Evolutionary conservation across 2,888 invertebrate species (phyloP).

Genomic region (Monochamus alternatus): DNA sequence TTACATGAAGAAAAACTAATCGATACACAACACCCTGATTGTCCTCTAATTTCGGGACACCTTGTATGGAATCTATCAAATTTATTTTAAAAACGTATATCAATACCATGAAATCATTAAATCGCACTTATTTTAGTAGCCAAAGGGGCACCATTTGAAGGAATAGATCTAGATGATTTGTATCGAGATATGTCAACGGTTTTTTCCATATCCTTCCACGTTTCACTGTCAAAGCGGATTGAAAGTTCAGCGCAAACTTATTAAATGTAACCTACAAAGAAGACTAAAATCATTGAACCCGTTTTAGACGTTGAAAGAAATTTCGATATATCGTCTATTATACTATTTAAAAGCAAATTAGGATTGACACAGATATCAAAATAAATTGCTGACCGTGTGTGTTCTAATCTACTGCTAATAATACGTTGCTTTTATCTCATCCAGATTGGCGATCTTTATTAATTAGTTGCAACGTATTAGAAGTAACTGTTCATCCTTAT

Average conservation of each 20-base stretch:
- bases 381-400: constrained; percentile 11
- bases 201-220: too few relatives aligned
- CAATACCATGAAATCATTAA: too few relatives aligned
- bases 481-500: constrained; percentile 46
- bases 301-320: neutral
- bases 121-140: too few relatives aligned
- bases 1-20: too few relatives aligned
- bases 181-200: too few relatives aligned
- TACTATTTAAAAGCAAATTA: constrained; percentile 12
- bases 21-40: too few relatives aligned
- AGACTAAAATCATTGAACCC: neutral
- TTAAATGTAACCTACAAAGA: neutral
- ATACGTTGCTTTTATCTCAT: constrained; percentile 41
- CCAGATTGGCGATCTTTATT: constrained; percentile 45
- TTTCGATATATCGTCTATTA: neutral
- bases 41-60: too few relatives aligned
- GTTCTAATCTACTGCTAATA: constrained; percentile 23
- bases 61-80: too few relatives aligned
- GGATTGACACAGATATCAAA: constrained; percentile 23
- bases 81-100: too few relatives aligned
- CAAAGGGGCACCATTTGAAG: too few relatives aligned
- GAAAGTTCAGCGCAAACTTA: neutral
- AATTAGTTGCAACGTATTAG: constrained; percentile 42
- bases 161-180: too few relatives aligned
- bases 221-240: neutral